Conservation (phyloP, 2,797 vertebrate species). For the Mycteria americana region DNA sequence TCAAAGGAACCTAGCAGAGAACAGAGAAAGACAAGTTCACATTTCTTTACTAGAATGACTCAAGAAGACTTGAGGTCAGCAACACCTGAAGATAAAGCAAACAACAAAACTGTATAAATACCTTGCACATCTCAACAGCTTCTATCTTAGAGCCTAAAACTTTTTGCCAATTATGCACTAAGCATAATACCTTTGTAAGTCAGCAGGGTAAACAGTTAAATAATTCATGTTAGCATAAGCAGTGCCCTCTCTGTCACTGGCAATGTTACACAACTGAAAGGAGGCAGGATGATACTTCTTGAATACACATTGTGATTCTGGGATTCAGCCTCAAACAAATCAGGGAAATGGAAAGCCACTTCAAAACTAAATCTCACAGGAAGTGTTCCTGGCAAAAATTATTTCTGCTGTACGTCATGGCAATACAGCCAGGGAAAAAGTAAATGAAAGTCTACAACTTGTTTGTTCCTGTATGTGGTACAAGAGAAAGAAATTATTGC, state of each 20-base stretch:
- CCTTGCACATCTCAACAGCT: not conserved
- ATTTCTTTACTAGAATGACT: not conserved
- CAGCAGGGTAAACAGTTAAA: not conserved
- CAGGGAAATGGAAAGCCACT: slow-evolving; percentile 1
- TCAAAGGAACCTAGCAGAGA: not conserved
- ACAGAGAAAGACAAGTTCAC: not conserved
- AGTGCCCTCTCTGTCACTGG: not conserved
- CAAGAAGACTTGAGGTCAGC: not conserved
- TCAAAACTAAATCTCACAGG: not conserved
- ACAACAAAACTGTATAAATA: not conserved
- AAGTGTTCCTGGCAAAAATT: not conserved
- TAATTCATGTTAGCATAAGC: not conserved
- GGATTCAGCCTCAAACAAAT: not conserved
- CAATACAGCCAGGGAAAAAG: not conserved
- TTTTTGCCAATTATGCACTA: not conserved
- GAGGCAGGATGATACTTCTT: not conserved
- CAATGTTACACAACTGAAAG: not conserved
- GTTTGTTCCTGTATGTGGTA: not conserved
- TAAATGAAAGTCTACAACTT: not conserved
- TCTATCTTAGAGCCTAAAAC: not conserved
- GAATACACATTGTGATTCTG: not conserved
- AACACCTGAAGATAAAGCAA: not conserved
- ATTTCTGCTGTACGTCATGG: not conserved
- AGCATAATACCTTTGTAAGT: not conserved
- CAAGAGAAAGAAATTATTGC: not conserved